Evolutionary conservation across 1,140 invertebrate species (phyloP), one percentile per base, ranked within the genome.

Genomic region (Orchestia grillus): DNA sequence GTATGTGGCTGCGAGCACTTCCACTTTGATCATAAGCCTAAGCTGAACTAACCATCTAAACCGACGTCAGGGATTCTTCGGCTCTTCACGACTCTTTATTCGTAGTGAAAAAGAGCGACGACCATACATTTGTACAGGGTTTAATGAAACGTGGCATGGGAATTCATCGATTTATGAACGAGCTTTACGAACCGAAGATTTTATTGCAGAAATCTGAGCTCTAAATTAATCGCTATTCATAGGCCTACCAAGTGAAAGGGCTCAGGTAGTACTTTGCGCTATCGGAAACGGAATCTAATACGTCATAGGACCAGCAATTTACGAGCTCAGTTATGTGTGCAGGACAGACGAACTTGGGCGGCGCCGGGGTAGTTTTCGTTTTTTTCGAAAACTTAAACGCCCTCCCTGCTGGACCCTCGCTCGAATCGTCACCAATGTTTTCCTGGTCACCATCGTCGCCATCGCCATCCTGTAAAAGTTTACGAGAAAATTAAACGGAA

Each of bases 301-400:
- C 11, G 36, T 94, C 92, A 45, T 94, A 94, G 0, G 43, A 45
- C 92, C 92, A 94, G 36, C 92, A 94, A 44, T 94, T 94, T 15
- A 94, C 43, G 19, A 94, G 44, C 44, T 94, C 43, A 4, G 92
- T 47, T n/a, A 94, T 44, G 11, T 40, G 44, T 8, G 45, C 92
- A n/a, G 92, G 92, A 45, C 92, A 94, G 92, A 94, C 11, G 43
- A 47, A 94, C 40, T 94, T 94, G 11, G 43, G 92, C 44, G 41
- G 41, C 42, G 4, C 44, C 4, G 41, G 41, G 3, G 41, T 91
- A 42, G 41, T 43, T 36, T 23, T 44, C 36, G 23, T 44, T 4
- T 0, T 42, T 28, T 43, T 44, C 3, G 88, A 91, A 43, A 91
- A 91, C 36, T 77, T 77, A 28, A 77, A 77, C 3, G 23, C 88